These are phyloP conservation scores for Rachycentron canadum DNA, from an alignment of 2,797 vertebrate species.

Conservation along the genomic window DNA sequence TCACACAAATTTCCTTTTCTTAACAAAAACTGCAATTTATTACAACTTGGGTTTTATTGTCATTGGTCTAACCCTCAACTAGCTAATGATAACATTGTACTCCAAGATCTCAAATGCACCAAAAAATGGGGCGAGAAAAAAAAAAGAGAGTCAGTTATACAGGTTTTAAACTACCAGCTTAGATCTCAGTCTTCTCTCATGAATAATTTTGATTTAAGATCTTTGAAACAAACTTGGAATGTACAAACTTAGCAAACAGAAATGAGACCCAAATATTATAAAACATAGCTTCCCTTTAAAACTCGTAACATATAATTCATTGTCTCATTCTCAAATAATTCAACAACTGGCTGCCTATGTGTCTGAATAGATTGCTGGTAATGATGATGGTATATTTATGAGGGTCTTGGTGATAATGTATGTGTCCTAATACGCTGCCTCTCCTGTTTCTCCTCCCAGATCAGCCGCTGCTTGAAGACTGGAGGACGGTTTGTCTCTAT, in stretches of 20 bases:
- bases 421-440: slow-evolving; percentile 1
- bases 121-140: slow-evolving; percentile 2
- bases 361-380: not conserved
- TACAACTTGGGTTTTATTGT: slow-evolving; percentile 9
- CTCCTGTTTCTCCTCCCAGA: slow-evolving; percentile 75
- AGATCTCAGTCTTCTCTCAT: not conserved
- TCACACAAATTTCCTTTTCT: not conserved
- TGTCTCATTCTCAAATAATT: not conserved
- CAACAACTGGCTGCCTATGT: not conserved
- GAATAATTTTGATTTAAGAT: not conserved
- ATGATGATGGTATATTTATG: not conserved
- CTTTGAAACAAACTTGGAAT: not conserved
- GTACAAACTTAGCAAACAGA: not conserved
- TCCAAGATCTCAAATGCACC: not conserved
- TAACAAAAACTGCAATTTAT: not conserved
- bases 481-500: slow-evolving; percentile 92
- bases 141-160: not conserved
- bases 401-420: not conserved
- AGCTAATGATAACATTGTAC: not conserved
- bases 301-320: not conserved
- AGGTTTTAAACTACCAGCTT: not conserved
- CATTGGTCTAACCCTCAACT: not conserved
- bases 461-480: slow-evolving; percentile 90
- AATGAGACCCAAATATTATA: not conserved
- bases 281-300: not conserved